Base-by-base conservation (phyloP, 2,113 vertebrate genomes). In the Calidris pugnax region DNA sequence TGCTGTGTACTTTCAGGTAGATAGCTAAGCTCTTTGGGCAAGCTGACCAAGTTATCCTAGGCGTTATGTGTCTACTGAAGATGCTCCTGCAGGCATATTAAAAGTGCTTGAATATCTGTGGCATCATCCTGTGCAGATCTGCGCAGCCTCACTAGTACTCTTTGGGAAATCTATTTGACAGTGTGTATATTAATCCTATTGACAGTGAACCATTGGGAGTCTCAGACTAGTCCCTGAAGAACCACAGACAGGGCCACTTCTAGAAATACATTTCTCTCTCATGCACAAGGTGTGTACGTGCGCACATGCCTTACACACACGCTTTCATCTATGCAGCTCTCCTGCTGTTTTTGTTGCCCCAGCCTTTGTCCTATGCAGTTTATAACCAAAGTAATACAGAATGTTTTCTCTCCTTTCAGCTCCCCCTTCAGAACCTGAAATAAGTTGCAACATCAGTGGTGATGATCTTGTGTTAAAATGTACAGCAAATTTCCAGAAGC, bases 391-490 rank as follows among this genome's bases (percentile, higher is more conserved):
- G 15, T 73, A 89, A 86, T 47, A 47, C 13, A 59, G 26, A 51
- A 74, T 93, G n/a, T 85, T 75, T 95, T 96, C 62, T 87, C 23
- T 89, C 48, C 20, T 91, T 84, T 59, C 67, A 97, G 96, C 9
- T 95, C 22, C 85, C 6, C 66, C 69, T 56, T 43, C 87, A 72
- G 43, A 89, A 72, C 95, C 93, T 82, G 5, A 51, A 56, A 85
- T 60, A 71, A 93, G 13, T 85, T 95, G 92, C 81, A 93, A 50
- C 24, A 7, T 24, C 56, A 68, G 51, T 2, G 9, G 3, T 50
- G 37, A 1, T 57, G 0, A 5, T 15, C 6, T 87, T 41, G 5
- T 10, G 1, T 85, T 97, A 59, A 82, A 21, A 33, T 96, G 95
- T 68, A 32, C 3, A 48, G 53, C 87, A 43, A 0, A 59, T 72